Conservation (phyloP, 1,140 invertebrate species). For the Saccostrea echinata region DNA sequence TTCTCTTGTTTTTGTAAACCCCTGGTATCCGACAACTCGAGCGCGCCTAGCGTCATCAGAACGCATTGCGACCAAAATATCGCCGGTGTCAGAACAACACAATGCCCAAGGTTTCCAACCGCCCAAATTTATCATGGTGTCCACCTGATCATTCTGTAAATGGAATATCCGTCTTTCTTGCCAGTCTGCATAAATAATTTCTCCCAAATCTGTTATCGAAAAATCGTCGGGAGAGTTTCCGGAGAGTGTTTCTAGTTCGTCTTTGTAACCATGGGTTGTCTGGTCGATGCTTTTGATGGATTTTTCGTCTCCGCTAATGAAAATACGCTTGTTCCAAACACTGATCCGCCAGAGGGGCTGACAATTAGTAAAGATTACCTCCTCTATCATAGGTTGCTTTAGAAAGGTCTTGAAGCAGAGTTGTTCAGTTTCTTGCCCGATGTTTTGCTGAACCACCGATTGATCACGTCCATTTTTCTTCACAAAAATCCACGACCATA, state of each 20-base stretch:
- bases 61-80: constrained; percentile 17
- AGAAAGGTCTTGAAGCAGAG: neutral
- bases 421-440: neutral
- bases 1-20: neutral
- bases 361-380: neutral
- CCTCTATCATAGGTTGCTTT: neutral
- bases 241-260: neutral
- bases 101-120: constrained; percentile 1
- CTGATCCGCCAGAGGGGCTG: neutral
- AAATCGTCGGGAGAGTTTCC: constrained; percentile 4
- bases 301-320: neutral
- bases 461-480: neutral
- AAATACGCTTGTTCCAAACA: neutral
- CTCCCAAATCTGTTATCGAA: neutral
- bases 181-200: constrained; percentile 12
- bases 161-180: neutral
- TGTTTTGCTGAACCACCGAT: neutral
- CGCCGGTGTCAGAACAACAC: neutral
- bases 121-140: neutral
- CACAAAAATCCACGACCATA: neutral
- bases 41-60: neutral
- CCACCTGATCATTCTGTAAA: neutral
- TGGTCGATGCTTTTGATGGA: neutral
- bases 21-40: neutral
- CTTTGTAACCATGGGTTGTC: neutral